Evolutionary conservation across 2,113 vertebrate genomes (phyloP), one percentile per base, ranked within the genome.

Genomic region (Jaculus jaculus): DNA sequence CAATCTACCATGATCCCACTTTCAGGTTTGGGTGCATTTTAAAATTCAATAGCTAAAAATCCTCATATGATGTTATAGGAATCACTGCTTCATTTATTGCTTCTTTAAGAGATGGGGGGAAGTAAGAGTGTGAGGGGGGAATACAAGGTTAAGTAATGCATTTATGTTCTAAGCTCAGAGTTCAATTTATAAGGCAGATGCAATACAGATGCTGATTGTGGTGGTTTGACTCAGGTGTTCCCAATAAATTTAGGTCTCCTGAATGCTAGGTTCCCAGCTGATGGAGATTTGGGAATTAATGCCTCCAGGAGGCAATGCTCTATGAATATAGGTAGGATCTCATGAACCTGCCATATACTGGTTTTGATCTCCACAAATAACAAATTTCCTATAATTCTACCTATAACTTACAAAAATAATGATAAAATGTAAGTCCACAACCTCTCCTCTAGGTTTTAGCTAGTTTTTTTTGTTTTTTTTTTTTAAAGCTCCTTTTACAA

Each of bases 11-110:
- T 51, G 32, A 34, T 90, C 80, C 80, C 42, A 72, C 78, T 66
- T 89, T 92, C 65, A 87, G 54, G 17, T 91, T 32, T 93, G 71
- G 17, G 34, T 58, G 66, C 20, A 51, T 79, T 90, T 96, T 84
- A 47, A 95, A 94, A 82, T 87, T 94, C 88, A 93, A 37, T 2
- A 94, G 47, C 74, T 87, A 91, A 94, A 92, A 90, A 93, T 47
- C 54, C 75, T n/a, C 51, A 69, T 71, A 86, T 65, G 28, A 47
- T 51, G 16, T 47, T 60, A 73, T 1, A 89, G 32, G 95, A 92
- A 78, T 92, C 73, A 88, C 37, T 78, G 60, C 10, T 72, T 89
- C 83, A n/a, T 47, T 87, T 84, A 77, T 71, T 86, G 72, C 42
- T 47, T 47, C 42, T 13, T 32, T 86, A 8, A 60, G n/a, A 7